Evolutionary conservation across 2,888 invertebrate species (phyloP), one percentile per base, ranked within the genome.

Genomic region (Tachina fera): DNA sequence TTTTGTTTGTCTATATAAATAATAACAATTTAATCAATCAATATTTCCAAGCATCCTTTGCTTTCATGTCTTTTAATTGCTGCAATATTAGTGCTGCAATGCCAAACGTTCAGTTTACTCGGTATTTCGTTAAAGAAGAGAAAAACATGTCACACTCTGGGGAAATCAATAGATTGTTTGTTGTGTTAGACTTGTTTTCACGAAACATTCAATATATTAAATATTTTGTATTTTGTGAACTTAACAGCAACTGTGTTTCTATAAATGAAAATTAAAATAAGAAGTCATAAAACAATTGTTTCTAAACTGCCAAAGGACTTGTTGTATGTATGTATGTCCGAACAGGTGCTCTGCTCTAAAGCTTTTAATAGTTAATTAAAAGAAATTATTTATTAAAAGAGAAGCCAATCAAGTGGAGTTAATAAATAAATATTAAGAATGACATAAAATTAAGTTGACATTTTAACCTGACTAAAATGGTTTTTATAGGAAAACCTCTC

Each of bases 141-240:
- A 19, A 47, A 65, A 16, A 22, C 39, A 53, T 60, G 16, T 9
- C 53, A 65, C 79, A 72, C 79, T 63, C 79, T 63, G 4, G 79
- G 79, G 79, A 79, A 79, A 79, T 79, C 79, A 72, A 65, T 72
- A 47, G 47, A 72, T 63, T 53, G 71, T 79, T 70, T 51, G n/a
- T n/a, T 70, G 61, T 70, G 70, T 9, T 31, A 51, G 16, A 61
- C 22, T 31, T 61, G 45, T 78, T 51, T 61, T 14, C 14, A 16
- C 31, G 31, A 41, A 58, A 31, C 31, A 31, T 71, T 63, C 53
- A 53, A 71, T 77, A 22, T 49, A 77, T 78, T 71, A 51, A 70
- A 45, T 9, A 70, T 61, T 63, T 63, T 56, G 47, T 63, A 39
- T n/a, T 31, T 5, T 31, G 31, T 6, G n/a, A 43, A 10, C 43